These are phyloP conservation scores for Macaria notata DNA, from an alignment of 2,888 invertebrate species.

Conservation along the genomic window DNA sequence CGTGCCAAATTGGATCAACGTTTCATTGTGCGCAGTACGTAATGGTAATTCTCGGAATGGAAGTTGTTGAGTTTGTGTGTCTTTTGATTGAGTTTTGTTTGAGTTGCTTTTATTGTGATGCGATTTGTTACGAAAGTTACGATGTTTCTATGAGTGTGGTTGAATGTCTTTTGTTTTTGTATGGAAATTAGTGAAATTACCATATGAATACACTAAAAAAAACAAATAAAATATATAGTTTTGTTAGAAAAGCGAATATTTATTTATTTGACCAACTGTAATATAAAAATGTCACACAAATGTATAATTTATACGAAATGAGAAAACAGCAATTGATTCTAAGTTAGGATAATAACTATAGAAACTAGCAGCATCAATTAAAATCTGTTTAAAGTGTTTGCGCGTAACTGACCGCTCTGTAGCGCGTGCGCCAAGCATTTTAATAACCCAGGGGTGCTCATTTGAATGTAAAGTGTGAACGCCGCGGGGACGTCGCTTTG, in stretches of 20 bases:
- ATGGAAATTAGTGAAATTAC: too few relatives aligned
- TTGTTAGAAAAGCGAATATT: too few relatives aligned
- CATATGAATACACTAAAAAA: too few relatives aligned
- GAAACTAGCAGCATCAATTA: background rate
- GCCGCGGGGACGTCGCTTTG: conserved; percentile 63
- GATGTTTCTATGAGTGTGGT: conserved; percentile 9
- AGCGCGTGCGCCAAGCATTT: conserved; percentile 54
- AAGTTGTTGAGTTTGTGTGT: conserved; percentile 42
- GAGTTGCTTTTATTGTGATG: conserved; percentile 21
- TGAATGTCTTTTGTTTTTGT: background rate
- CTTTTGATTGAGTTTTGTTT: conserved; percentile 43
- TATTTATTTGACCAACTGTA: too few relatives aligned
- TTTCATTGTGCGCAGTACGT: conserved; percentile 55
- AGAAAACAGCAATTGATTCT: too few relatives aligned
- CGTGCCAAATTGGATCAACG: conserved; percentile 70
- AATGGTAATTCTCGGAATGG: conserved; percentile 59
- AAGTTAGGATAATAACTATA: too few relatives aligned
- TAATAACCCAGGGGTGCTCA: conserved; percentile 61
- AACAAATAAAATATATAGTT: too few relatives aligned
- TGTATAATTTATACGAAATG: too few relatives aligned
- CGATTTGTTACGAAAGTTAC: conserved; percentile 7
- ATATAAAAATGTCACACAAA: too few relatives aligned
- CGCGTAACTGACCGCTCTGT: conserved; percentile 6
- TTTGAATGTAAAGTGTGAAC: conserved; percentile 71
- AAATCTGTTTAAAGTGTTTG: background rate